Evolutionary conservation across 2,888 invertebrate genomes (phyloP).

Genomic region (Scaptomyza caliginosa): DNA sequence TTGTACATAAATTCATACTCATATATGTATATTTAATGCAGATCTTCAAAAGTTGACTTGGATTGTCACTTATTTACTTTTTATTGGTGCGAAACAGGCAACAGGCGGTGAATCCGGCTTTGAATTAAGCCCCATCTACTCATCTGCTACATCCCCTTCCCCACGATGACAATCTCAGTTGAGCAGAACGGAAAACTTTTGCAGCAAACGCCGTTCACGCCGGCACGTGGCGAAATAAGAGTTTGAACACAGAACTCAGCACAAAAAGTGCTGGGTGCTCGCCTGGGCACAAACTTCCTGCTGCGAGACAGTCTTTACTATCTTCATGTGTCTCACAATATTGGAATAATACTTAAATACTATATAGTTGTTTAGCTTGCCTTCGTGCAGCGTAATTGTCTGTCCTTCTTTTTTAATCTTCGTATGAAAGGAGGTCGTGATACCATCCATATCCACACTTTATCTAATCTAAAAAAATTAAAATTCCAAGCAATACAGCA

Average conservation of each 20-base stretch:
- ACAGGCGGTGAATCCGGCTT: constrained; percentile 27
- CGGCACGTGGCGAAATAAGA: not conserved
- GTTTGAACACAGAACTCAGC: not conserved
- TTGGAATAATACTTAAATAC: constrained; percentile 17
- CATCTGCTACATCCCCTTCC: not conserved
- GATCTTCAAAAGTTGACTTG: constrained; percentile 16
- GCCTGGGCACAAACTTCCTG: no score
- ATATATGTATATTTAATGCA: not conserved
- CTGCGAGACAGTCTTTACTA: constrained; percentile 39
- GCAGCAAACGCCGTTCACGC: not conserved
- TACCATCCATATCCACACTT: constrained; percentile 3
- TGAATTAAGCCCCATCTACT: not conserved
- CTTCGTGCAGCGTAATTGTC: no score
- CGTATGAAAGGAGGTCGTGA: constrained; percentile 12
- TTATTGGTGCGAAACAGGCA: constrained; percentile 40
- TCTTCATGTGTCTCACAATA: constrained; percentile 43
- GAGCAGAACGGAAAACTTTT: not conserved
- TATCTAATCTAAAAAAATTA: constrained; percentile 68
- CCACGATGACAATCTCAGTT: not conserved
- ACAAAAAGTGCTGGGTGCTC: constrained; percentile 2
- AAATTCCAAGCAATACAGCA: constrained; percentile 25
- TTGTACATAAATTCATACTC: not conserved
- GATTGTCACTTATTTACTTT: constrained; percentile 33
- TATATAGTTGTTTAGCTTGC: constrained; percentile 1
- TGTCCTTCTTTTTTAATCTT: constrained; percentile 21